These are phyloP conservation scores for Altica lythri DNA, from an alignment of 2,888 invertebrate species.

Conservation along the genomic window DNA sequence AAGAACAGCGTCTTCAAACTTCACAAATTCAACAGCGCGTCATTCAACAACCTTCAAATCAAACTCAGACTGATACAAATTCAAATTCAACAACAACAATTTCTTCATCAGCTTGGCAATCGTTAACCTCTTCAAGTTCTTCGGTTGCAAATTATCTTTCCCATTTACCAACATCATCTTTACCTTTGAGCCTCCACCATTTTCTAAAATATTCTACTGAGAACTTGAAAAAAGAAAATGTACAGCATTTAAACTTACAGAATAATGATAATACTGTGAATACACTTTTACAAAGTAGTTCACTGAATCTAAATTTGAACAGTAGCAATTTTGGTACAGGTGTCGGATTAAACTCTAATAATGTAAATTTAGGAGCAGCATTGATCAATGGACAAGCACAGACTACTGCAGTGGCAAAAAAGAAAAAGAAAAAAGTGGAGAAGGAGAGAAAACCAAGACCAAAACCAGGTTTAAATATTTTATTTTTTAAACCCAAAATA, in stretches of 20 bases:
- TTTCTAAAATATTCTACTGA: constrained; percentile 82
- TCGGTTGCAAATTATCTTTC: constrained; percentile 86
- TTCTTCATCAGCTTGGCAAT: constrained; percentile 74
- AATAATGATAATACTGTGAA: constrained; percentile 22
- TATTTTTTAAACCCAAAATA: too few relatives aligned
- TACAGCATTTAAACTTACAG: constrained; percentile 26
- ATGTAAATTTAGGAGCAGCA: constrained; percentile 52
- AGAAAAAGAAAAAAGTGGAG: constrained; percentile 77
- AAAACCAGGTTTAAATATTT: constrained; percentile 71
- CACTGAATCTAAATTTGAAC: constrained; percentile 10
- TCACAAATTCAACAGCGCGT: constrained; percentile 24
- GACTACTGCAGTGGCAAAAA: constrained; percentile 58
- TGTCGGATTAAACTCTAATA: constrained; percentile 50
- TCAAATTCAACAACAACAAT: constrained; percentile 54
- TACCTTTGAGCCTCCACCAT: constrained; percentile 81
- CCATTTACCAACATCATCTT: constrained; percentile 72
- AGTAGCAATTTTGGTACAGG: constrained; percentile 6
- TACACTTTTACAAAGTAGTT: constrained; percentile 15
- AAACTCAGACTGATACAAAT: constrained; percentile 31
- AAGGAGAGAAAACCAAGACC: constrained; percentile 83
- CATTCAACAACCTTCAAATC: constrained; percentile 40
- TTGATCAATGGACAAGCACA: constrained; percentile 54
- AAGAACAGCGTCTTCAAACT: constrained; percentile 14
- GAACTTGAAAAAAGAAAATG: constrained; percentile 71
- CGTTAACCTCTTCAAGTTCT: constrained; percentile 67